phyloP scores from a whole-genome alignment of 1,140 invertebrate species.

The Drosophila bipectinata region DNA sequence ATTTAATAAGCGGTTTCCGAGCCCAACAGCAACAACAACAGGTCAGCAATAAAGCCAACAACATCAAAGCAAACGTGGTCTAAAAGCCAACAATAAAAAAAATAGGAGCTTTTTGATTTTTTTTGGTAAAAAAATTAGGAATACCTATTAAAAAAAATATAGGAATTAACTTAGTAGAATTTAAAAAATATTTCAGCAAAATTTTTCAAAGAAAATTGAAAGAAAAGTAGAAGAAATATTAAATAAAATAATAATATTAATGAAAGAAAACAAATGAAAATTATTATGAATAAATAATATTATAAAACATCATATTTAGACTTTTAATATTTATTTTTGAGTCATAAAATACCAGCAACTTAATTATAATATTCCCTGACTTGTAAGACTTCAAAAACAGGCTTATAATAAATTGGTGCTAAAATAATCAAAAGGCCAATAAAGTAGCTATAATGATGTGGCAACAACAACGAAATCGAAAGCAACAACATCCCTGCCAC shows the following conservation, averaged over 20 bases:
- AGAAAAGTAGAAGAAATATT: too few species aligned
- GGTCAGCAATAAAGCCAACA: background rate
- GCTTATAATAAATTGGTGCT: conserved; percentile 52
- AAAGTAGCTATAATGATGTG: conserved; percentile 74
- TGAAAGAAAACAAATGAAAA: too few species aligned
- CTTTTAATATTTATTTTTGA: background rate
- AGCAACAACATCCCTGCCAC: conserved; percentile 23
- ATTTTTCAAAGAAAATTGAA: too few species aligned
- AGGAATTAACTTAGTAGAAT: too few species aligned
- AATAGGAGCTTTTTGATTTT: background rate
- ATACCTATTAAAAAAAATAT: too few species aligned
- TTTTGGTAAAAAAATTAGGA: too few species aligned
- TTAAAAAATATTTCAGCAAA: too few species aligned
- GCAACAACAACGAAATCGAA: conserved; percentile 12
- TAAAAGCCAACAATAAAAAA: background rate
- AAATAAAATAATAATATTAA: too few species aligned
- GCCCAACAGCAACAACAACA: conserved; percentile 39
- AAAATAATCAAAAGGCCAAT: conserved; percentile 79
- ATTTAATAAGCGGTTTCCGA: conserved; percentile 71
- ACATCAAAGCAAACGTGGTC: conserved; percentile 49
- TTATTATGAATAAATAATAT: too few species aligned
- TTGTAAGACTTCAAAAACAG: background rate
- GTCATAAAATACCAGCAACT: background rate
- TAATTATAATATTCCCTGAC: background rate
- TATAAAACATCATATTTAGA: too few species aligned